Base-by-base conservation (phyloP, 2,113 vertebrate genomes). In the Burhinus oedicnemus region DNA sequence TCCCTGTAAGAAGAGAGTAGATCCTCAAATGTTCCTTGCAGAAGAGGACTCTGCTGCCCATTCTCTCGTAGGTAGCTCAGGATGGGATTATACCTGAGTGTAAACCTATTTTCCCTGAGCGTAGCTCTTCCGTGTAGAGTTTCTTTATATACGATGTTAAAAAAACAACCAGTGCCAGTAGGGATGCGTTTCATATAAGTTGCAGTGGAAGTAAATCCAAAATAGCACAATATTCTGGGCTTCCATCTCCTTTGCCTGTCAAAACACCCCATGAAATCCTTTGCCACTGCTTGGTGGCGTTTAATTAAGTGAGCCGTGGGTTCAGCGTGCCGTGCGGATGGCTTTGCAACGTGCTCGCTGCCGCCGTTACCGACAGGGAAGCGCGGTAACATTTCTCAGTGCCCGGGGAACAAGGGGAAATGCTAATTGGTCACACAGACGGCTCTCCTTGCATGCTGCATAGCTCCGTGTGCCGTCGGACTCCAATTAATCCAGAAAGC, bases 281-380 rank as follows among this genome's bases (percentile, higher is more conserved):
- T 86, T 12, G 75, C 75, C 62, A 3, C 57, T 75, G 90, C 97
- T 96, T 29, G 52, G 45, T 5, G 0, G 36, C 76, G 76, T 97
- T 97, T 98, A 97, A 97, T 96, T 94, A 96, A 95, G 93, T 23
- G 57, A 97, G 93, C 93, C 92, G 57, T 97, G 51, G 36, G 47
- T 90, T 89, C 76, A 75, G 95, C 36, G 12, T 57, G n/a, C 81
- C 5, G 1, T 32, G 21, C 15, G 74, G 65, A 44, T 69, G 96
- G 93, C 82, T 78, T 87, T 75, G 85, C 96, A 82, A 54, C 20
- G 30, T 58, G 75, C 96, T 92, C 34, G 26, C 58, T 81, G 90
- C 78, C 60, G 75, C 96, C 61, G 57, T 85, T 71, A 55, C 91
- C 71, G 36, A 84, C 78, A 66, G 92, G 66, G 83, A 84, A 71